A percentile compares a stretch with the other conserved stretches of the same genome.
These are phyloP conservation scores for Corythoichthys intestinalis DNA, from an alignment of 2,113 vertebrate species.

Conservation along the genomic window DNA sequence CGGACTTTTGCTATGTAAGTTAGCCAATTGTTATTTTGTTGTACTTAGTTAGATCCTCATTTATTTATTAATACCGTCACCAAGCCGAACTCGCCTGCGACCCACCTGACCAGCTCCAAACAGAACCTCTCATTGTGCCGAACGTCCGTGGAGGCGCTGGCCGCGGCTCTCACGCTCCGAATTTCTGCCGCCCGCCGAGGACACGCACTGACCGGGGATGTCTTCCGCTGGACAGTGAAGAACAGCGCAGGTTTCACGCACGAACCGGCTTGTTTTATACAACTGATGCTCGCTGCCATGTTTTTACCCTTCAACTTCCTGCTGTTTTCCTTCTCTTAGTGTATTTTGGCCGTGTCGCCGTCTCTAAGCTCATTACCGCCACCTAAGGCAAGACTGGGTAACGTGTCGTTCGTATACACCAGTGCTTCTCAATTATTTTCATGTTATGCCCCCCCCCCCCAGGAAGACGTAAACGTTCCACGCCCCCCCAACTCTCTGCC, in stretches of 20 bases:
- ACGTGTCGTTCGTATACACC: not conserved
- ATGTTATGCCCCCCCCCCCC: too few relatives aligned
- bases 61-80: too few relatives aligned
- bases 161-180: constrained; percentile 35
- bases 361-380: not conserved
- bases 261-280: constrained; percentile 36
- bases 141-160: constrained; percentile 16
- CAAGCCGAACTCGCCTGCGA: not conserved
- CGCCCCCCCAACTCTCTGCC: too few relatives aligned
- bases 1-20: too few relatives aligned
- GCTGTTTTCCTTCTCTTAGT: not conserved
- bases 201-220: constrained; percentile 10
- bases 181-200: constrained; percentile 24
- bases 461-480: too few relatives aligned
- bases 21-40: too few relatives aligned
- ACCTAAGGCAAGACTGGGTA: not conserved
- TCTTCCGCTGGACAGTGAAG: constrained; percentile 15
- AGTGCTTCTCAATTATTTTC: too few relatives aligned
- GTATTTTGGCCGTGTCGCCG: not conserved
- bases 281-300: constrained; percentile 59
- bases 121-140: constrained; percentile 62
- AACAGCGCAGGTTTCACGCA: constrained; percentile 19
- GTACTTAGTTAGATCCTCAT: too few relatives aligned
- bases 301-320: constrained; percentile 62
- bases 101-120: constrained; percentile 71